Percentiles rank a stretch among this genome's conserved stretches.
Evolutionary conservation across 2,113 vertebrate genomes (phyloP).

Genomic region (Eulacestoma nigropectus): DNA sequence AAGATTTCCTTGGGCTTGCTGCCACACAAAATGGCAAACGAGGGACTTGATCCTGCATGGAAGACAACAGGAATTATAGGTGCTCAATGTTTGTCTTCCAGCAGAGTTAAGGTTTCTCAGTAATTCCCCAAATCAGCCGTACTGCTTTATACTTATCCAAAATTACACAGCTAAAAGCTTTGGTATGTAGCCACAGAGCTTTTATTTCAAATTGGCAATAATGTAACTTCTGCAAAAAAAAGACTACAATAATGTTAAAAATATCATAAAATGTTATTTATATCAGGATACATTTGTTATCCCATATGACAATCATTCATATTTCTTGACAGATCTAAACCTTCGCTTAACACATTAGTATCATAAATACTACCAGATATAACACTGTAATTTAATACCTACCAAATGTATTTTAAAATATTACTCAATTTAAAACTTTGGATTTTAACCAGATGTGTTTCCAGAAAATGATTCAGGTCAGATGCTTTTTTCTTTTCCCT

Average conservation of each 20-base stretch:
- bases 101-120: slow-evolving; percentile 7
- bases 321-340: slow-evolving; percentile 63
- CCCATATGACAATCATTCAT: slow-evolving; percentile 61
- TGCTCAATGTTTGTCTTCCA: background rate
- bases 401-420: slow-evolving; percentile 75
- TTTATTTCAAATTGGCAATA: slow-evolving; percentile 49
- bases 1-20: slow-evolving; percentile 44
- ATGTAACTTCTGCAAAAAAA: slow-evolving; percentile 27
- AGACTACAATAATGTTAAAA: slow-evolving; percentile 36
- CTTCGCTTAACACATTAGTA: slow-evolving; percentile 70
- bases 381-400: slow-evolving; percentile 68
- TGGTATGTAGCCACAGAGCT: slow-evolving; percentile 31
- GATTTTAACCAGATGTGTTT: slow-evolving; percentile 80
- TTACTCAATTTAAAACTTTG: slow-evolving; percentile 67
- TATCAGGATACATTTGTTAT: slow-evolving; percentile 55
- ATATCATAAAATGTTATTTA: slow-evolving; percentile 60
- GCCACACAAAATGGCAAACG: slow-evolving; percentile 55
- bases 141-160: background rate
- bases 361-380: slow-evolving; percentile 71
- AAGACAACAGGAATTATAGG: slow-evolving; percentile 6
- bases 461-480: slow-evolving; percentile 70
- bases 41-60: slow-evolving; percentile 26
- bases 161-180: slow-evolving; percentile 2
- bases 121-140: background rate
- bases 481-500: slow-evolving; percentile 63